A percentile compares a stretch with the other conserved stretches of the same genome.
phyloP scores from a whole-genome alignment of 1,140 invertebrate species.

The Pteromalus puparum region DNA sequence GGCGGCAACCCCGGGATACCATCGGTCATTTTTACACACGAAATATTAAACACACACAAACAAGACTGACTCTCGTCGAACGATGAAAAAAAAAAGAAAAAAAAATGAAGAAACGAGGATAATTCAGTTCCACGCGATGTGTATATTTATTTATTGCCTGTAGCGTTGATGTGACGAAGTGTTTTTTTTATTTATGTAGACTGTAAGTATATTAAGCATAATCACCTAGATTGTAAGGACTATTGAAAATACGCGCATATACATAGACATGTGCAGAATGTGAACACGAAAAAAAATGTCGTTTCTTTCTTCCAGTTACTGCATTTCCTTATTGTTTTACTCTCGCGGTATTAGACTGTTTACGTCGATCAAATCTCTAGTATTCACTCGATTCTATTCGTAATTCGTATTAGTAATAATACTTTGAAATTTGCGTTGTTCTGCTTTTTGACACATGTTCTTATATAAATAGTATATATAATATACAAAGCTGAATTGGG shows the following conservation, averaged over 20 bases:
- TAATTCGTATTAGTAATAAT: constrained; percentile 1
- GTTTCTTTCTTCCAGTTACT: background rate
- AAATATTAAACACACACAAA: constrained; percentile 52
- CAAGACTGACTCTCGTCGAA: constrained; percentile 68
- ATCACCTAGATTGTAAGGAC: background rate
- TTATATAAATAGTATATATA: constrained; percentile 8
- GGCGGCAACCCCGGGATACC: constrained; percentile 7
- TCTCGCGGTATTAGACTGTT: background rate
- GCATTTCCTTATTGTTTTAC: background rate
- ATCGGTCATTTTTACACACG: constrained; percentile 37
- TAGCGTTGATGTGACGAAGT: constrained; percentile 53
- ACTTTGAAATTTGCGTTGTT: constrained; percentile 6
- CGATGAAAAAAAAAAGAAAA: constrained; percentile 55
- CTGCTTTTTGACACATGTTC: constrained; percentile 4
- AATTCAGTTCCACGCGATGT: constrained; percentile 58
- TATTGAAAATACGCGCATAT: background rate
- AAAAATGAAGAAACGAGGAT: constrained; percentile 46
- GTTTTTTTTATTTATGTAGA: constrained; percentile 57
- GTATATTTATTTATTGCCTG: constrained; percentile 61
- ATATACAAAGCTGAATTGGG: background rate
- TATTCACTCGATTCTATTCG: background rate
- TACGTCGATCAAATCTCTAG: background rate
- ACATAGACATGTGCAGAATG: background rate
- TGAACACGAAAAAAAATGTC: constrained; percentile 15
- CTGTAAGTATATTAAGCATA: background rate